These are phyloP conservation scores for Xenops minutus DNA, from an alignment of 2,797 vertebrate genomes.

Conservation along the genomic window DNA sequence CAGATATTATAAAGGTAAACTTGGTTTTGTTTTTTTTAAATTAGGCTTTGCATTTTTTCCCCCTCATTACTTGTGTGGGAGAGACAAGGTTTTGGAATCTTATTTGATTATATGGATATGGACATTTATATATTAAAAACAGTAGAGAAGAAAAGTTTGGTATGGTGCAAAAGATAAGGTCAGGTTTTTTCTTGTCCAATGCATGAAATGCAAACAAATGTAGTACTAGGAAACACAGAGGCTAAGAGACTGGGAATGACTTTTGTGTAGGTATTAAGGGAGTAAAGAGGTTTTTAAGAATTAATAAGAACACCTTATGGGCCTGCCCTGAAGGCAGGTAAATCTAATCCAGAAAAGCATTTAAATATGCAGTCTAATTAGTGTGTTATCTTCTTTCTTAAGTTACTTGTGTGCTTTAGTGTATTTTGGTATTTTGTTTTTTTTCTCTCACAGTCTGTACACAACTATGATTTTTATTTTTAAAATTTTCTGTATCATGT, in stretches of 20 bases:
- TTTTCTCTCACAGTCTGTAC: background rate
- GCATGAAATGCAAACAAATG: background rate
- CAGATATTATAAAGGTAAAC: constrained; percentile 91
- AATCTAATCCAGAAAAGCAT: background rate
- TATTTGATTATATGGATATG: background rate
- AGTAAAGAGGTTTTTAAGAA: background rate
- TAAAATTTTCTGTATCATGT: background rate
- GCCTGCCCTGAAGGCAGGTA: background rate
- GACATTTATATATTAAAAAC: background rate
- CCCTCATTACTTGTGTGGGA: rapidly evolving
- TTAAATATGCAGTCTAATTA: background rate
- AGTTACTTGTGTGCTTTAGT: background rate
- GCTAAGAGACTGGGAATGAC: background rate
- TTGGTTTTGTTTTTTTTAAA: background rate
- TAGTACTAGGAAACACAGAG: background rate
- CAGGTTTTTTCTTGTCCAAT: background rate
- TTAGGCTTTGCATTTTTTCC: rapidly evolving
- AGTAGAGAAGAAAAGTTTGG: background rate
- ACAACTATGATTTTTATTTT: background rate
- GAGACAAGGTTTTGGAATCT: background rate
- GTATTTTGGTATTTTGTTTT: background rate
- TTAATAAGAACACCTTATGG: background rate
- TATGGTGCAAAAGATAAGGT: background rate
- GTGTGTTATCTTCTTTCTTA: background rate
- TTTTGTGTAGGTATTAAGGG: background rate